Percentiles rank a stretch among this genome's conserved stretches.
Conservation (phyloP, 2,113 vertebrate species). For the Peromyscus polionotus region DNA sequence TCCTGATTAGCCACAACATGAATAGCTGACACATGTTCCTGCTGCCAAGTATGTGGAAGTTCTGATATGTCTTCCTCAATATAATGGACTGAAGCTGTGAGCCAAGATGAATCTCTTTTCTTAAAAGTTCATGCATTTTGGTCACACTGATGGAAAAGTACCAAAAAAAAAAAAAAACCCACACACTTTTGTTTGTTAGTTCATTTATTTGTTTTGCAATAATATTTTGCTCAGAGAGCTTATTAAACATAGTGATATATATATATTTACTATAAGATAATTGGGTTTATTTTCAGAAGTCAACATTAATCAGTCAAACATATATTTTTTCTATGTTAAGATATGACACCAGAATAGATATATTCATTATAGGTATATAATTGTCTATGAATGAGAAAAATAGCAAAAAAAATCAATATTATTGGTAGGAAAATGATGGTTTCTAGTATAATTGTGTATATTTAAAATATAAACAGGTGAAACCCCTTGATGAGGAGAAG, state of each 20-base stretch:
- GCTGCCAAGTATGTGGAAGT: background rate
- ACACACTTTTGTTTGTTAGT: too few relatives aligned
- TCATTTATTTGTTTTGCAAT: background rate
- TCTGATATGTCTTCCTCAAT: background rate
- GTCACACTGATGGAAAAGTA: background rate
- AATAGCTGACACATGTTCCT: background rate
- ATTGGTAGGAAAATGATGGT: background rate
- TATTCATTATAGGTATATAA: background rate
- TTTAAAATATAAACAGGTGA: background rate
- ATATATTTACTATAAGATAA: background rate
- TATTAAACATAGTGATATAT: background rate
- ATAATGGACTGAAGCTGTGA: background rate
- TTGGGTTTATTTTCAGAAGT: slow-evolving; percentile 23
- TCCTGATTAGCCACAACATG: background rate
- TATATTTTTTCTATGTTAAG: background rate
- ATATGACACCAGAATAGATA: background rate
- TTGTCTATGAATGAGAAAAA: background rate
- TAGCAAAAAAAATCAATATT: background rate
- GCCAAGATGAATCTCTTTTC: background rate
- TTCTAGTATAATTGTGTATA: background rate
- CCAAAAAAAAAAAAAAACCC: background rate
- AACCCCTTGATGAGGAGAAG: too few relatives aligned
- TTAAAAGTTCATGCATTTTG: background rate
- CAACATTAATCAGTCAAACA: background rate
- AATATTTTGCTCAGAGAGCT: background rate